Evolutionary conservation across 1,140 invertebrate species (phyloP), one percentile per base, ranked within the genome.

Genomic region (Acromyrmex charruanus): DNA sequence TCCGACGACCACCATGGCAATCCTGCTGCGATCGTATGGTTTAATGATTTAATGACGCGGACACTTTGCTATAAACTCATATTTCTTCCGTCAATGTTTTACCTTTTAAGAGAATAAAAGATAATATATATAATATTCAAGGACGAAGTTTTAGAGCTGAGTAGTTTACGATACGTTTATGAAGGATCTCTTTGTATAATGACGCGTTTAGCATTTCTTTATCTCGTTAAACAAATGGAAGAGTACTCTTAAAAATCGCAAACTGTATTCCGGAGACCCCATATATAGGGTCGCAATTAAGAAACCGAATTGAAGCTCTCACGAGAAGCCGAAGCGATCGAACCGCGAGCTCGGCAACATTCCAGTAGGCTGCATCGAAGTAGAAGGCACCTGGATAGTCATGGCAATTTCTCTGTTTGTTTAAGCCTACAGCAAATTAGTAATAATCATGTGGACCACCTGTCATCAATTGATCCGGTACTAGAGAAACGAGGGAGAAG

Each of bases 401-500:
- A 25, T 58, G 51, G 63, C 53, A 14, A 85, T 91, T 74, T 79
- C 75, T 91, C 92, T 94, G 94, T 94, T 94, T 94, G 93, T 72
- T 88, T 84, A 92, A 87, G 25, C 25, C 3, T 16, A 14, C 53
- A 21, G 69, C 65, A 63, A 91, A 91, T 89, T 85, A 69, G 88
- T 77, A 86, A 91, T 92, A 85, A 89, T 87, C 79, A 39, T 35
- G 9, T 31, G 55, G 63, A 7, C 71, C 63, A 14, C 39, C 74
- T 93, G 92, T 92, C 92, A 88, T 86, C 65, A 77, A 92, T 92
- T 90, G 91, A 68, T 35, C 12, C 10, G 21, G 18, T 61, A 10
- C 49, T n/a, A 28, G 39, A 39, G 7, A 66, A 63, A 21, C n/a
- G 14, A 31, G 14, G 69, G 63, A n/a, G 72, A 90, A 31, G n/a